phyloP scores from a whole-genome alignment of 2,797 vertebrate species.

The Lutjanus argentimaculatus region DNA sequence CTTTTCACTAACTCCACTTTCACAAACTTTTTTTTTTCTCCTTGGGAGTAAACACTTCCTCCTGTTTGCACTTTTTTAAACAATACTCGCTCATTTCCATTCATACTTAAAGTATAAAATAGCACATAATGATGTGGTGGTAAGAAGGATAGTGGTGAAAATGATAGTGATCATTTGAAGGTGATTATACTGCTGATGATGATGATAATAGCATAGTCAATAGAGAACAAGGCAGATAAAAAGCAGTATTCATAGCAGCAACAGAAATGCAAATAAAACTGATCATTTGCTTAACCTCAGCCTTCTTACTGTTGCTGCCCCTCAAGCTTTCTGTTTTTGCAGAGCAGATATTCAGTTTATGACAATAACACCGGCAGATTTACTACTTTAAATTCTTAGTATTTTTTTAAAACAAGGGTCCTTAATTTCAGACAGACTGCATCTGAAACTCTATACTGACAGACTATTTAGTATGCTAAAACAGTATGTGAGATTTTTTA shows the following conservation, averaged over 20 bases:
- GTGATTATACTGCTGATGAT: neutral
- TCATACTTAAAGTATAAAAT: constrained; percentile 2
- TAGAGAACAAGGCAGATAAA: neutral
- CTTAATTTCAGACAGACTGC: neutral
- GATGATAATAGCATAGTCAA: neutral
- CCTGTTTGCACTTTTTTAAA: constrained; percentile 33
- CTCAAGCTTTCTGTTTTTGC: neutral
- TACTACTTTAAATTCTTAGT: neutral
- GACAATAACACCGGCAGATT: neutral
- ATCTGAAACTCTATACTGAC: too few species aligned
- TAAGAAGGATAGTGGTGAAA: neutral
- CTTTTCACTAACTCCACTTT: constrained; percentile 58
- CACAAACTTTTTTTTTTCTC: constrained; percentile 59
- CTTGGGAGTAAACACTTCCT: constrained; percentile 42
- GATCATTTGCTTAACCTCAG: neutral
- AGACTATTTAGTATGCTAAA: too few species aligned
- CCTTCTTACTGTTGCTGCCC: too few species aligned
- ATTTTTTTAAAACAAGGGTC: neutral
- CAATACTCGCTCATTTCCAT: constrained; percentile 11
- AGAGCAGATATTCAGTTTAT: neutral
- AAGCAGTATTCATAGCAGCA: neutral
- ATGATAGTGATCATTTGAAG: neutral
- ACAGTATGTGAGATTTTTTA: too few species aligned
- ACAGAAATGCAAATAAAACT: neutral
- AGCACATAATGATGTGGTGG: neutral